phyloP scores from a whole-genome alignment of 2,113 vertebrate genomes.

The Dromiciops gliroides region DNA sequence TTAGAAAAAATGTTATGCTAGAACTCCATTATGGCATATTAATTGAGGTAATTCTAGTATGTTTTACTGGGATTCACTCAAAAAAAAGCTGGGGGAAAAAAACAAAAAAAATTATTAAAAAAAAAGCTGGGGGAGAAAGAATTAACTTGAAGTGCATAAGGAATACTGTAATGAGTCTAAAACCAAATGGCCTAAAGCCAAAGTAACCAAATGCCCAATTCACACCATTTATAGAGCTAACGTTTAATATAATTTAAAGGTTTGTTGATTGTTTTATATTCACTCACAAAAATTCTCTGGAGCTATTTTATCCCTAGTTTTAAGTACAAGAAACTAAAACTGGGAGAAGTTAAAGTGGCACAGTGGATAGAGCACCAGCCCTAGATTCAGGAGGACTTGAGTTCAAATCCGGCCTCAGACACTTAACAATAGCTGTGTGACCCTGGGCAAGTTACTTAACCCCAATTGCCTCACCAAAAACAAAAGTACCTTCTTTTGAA shows the following conservation, averaged over 20 bases:
- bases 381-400: no score
- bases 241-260: neutral
- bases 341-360: neutral
- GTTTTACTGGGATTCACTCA: neutral
- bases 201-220: neutral
- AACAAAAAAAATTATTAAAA: no score
- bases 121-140: neutral
- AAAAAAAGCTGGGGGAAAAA: neutral
- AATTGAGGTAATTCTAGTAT: neutral
- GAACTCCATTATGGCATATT: neutral
- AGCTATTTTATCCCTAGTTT: neutral
- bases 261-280: neutral
- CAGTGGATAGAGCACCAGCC: no score
- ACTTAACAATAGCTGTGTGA: no score
- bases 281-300: neutral
- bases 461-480: no score
- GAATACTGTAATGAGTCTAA: neutral
- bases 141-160: neutral
- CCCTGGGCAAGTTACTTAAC: no score
- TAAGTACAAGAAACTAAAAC: neutral
- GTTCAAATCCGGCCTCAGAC: no score
- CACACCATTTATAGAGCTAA: neutral
- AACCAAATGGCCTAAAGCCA: neutral
- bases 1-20: neutral
- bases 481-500: neutral